A percentile compares a stretch with the other conserved stretches of the same genome.
These are phyloP conservation scores for Tokudaia muenninki DNA, from an alignment of 2,797 vertebrate species.

Conservation along the genomic window DNA sequence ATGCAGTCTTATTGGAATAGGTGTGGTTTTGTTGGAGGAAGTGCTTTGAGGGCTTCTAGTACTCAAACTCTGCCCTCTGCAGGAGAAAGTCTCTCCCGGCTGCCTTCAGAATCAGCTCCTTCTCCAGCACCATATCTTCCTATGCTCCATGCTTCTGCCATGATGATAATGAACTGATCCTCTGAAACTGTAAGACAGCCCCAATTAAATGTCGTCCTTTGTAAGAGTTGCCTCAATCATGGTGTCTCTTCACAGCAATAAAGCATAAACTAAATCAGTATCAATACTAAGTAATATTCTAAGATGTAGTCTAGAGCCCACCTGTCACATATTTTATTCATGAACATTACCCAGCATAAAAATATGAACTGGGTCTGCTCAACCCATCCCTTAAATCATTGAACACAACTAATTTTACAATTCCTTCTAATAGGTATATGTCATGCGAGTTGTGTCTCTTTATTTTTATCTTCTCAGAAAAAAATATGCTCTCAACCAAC, in stretches of 20 bases:
- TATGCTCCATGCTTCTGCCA: neutral
- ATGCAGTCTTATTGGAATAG: neutral
- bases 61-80: neutral
- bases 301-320: neutral
- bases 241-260: neutral
- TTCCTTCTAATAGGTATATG: neutral
- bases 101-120: neutral
- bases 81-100: neutral
- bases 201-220: neutral
- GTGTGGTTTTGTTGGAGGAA: neutral
- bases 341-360: neutral
- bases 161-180: neutral
- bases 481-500: neutral
- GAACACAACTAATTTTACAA: neutral
- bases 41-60: neutral
- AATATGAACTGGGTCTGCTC: neutral
- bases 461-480: neutral
- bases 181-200: neutral
- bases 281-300: neutral
- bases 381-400: neutral
- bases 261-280: neutral
- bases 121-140: neutral
- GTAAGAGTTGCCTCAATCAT: neutral
- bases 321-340: neutral
- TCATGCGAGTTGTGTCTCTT: neutral